A percentile compares a stretch with the other conserved stretches of the same genome.
phyloP scores from a whole-genome alignment of 2,797 vertebrate species.

The Gambelia wislizenii region DNA sequence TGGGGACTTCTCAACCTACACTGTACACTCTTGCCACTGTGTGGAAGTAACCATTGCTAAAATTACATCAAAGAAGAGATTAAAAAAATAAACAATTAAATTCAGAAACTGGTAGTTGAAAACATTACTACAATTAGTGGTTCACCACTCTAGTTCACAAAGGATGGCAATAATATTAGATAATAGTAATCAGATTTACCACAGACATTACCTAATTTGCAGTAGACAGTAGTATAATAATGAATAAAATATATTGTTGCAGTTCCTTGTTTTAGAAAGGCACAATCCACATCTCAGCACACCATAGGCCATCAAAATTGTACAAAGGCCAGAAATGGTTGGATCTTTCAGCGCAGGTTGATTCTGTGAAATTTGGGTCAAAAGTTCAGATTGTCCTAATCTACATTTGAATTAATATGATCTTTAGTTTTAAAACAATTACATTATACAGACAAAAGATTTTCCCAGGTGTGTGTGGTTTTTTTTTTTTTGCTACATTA shows the following conservation, averaged over 20 bases:
- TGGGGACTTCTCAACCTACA: background rate
- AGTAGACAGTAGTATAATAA: background rate
- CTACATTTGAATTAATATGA: no score
- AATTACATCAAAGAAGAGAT: background rate
- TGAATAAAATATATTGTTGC: background rate
- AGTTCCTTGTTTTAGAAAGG: background rate
- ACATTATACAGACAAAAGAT: no score
- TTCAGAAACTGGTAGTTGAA: background rate
- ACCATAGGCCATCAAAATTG: background rate
- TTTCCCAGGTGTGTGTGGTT: no score
- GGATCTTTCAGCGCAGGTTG: no score
- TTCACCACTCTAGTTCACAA: background rate
- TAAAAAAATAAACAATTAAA: no score
- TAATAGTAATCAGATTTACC: background rate
- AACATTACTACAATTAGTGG: background rate
- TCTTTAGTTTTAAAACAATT: no score
- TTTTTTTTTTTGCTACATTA: no score
- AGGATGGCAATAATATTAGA: background rate
- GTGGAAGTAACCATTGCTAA: background rate
- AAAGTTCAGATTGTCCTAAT: no score
- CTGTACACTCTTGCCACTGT: background rate
- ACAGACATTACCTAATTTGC: background rate
- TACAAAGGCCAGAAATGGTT: background rate
- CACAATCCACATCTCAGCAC: background rate
- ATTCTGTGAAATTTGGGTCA: no score